A percentile compares a stretch with the other conserved stretches of the same genome.
phyloP scores from a whole-genome alignment of 2,797 vertebrate genomes.

The Mormyrops attenuatus region DNA sequence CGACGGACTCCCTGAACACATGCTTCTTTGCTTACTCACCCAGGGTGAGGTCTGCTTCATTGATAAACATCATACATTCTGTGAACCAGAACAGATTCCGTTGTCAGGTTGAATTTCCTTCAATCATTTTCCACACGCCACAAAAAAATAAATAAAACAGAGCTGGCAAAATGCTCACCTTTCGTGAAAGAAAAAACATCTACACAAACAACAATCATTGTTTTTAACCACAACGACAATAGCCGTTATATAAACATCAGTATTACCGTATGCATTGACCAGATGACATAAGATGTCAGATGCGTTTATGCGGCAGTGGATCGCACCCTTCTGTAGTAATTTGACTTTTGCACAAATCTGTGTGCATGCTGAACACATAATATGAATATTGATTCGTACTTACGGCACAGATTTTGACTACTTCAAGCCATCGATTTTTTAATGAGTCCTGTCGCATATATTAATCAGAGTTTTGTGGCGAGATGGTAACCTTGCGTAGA shows the following conservation, averaged over 20 bases:
- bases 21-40: background rate
- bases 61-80: constrained; percentile 22
- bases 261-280: background rate
- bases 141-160: background rate
- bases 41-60: background rate
- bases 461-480: background rate
- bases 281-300: background rate
- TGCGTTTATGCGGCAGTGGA: background rate
- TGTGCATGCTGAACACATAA: background rate
- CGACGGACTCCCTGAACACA: background rate
- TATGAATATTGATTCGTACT: background rate
- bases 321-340: background rate
- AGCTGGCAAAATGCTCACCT: background rate
- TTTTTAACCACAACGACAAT: background rate
- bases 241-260: background rate
- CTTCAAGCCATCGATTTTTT: background rate
- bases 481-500: background rate
- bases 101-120: background rate
- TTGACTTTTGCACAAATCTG: background rate
- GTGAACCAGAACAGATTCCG: constrained; percentile 2
- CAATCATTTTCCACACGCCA: background rate
- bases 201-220: background rate
- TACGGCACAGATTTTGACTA: background rate
- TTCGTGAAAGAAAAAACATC: background rate
- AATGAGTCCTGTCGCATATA: background rate